These are phyloP conservation scores for Tupaia tana DNA, from an alignment of 2,113 vertebrate species.

Conservation along the genomic window DNA sequence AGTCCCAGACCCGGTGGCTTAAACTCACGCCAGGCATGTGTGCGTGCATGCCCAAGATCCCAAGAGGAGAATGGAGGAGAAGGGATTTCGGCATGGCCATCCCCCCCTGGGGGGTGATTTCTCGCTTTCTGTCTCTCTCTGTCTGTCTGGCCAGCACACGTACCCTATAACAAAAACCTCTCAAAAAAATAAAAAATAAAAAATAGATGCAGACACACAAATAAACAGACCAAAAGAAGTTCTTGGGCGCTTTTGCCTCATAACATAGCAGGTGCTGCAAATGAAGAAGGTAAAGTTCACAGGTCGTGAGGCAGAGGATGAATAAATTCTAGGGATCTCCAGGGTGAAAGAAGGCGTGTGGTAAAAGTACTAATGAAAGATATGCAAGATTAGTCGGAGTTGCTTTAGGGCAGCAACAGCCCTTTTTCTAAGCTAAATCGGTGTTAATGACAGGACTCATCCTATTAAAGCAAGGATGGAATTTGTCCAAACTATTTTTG, in stretches of 20 bases:
- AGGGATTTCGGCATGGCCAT: too few relatives aligned
- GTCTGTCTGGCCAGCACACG: too few relatives aligned
- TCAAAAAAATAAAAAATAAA: too few relatives aligned
- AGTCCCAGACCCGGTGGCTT: too few relatives aligned
- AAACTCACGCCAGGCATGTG: too few relatives aligned
- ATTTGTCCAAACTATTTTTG: slow-evolving; percentile 38
- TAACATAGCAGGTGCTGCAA: background rate
- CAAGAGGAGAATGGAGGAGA: too few relatives aligned
- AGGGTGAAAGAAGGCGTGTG: background rate
- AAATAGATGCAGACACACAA: background rate
- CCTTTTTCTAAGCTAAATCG: slow-evolving; percentile 1
- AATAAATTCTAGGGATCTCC: background rate
- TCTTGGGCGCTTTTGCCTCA: background rate
- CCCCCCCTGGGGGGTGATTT: too few relatives aligned
- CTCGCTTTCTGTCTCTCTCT: too few relatives aligned
- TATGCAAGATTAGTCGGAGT: background rate
- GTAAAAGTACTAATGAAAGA: slow-evolving; percentile 22
- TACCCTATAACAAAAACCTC: too few relatives aligned
- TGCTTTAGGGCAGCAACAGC: slow-evolving; percentile 34
- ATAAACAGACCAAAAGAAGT: background rate
- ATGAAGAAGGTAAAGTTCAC: background rate
- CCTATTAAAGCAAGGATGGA: slow-evolving; percentile 32
- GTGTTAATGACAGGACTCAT: slow-evolving; percentile 42
- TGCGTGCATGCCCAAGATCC: too few relatives aligned
- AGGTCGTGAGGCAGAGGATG: background rate